phyloP scores from a whole-genome alignment of 2,797 vertebrate genomes.

The Coccyzus lansbergi region DNA sequence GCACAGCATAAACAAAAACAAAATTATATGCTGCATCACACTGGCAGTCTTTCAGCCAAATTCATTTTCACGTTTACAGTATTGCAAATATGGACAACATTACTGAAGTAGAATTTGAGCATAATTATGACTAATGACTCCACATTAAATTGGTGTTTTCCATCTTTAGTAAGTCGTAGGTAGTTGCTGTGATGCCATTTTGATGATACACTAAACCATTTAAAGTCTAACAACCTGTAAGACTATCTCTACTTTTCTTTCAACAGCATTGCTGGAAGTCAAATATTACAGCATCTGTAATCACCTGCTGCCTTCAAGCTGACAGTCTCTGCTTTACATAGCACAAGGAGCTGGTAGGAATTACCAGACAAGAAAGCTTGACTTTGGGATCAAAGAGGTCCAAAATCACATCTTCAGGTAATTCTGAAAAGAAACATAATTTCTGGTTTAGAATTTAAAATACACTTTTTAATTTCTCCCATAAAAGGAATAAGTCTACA shows the following conservation, averaged over 20 bases:
- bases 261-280: neutral
- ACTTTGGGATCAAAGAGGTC: neutral
- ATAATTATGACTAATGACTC: neutral
- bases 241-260: neutral
- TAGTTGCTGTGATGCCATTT: neutral
- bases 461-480: neutral
- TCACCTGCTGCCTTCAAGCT: neutral
- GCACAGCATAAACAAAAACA: constrained; percentile 62
- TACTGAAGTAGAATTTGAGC: constrained; percentile 45
- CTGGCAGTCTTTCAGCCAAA: constrained; percentile 45
- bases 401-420: neutral
- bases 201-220: neutral
- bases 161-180: neutral
- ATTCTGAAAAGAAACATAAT: neutral
- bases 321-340: neutral
- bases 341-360: neutral
- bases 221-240: neutral
- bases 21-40: constrained; percentile 61
- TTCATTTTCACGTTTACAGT: constrained; percentile 48
- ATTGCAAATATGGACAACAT: constrained; percentile 26
- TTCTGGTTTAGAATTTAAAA: neutral
- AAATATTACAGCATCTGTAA: neutral
- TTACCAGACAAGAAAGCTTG: neutral
- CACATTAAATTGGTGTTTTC: constrained; percentile 21
- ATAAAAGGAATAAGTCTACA: neutral